Base-by-base conservation (phyloP, 2,797 vertebrate species). In the Siniperca obscura region DNA sequence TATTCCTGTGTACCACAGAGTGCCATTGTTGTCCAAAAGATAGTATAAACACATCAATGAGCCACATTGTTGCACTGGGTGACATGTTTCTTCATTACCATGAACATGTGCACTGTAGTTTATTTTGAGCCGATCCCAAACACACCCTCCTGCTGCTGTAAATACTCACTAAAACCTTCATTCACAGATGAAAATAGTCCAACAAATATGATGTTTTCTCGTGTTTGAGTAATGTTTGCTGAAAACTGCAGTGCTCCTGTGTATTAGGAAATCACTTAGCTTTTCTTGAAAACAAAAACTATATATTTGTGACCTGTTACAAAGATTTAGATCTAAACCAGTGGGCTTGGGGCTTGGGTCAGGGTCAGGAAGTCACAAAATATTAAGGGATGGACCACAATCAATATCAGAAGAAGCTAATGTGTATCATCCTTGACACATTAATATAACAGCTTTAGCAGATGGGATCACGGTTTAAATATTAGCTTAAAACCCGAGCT, bases 371-470 rank as follows among this genome's bases (percentile, higher is more conserved):
- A 34, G 44, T 50, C 70, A 38, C 1, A 30, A 14, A 30, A 21
- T 12, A 48, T 25, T 19, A 36, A 57, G 27, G 57, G 40, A 60
- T 21, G 25, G n/a, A 46, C 19, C 19, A n/a, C 17, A n/a, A 60
- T 36, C 30, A 57, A 56, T 25, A 57, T 21, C 30, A 69, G n/a
- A 11, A 67, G n/a, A 42, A 19, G 38, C 42, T 44, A 46, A 81
- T 52, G 67, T 67, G 46, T 13, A 59, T 66, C 34, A 66, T 82
- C 44, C 22, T 53, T 82, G 67, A 68, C 60, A 36, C n/a, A 52
- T 71, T 52, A 71, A 76, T 53, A 59, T 25, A 62, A 66, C 42
- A 44, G 69, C 38, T 70, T 42, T 44, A 59, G 21, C 55, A 67
- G 36, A 72, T 59, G 61, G 67, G 25, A 61, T 61, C 46, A 61